Evolutionary conservation across 2,113 vertebrate species (phyloP), one percentile per base, ranked within the genome.

Genomic region (Balaenoptera acutorostrata): DNA sequence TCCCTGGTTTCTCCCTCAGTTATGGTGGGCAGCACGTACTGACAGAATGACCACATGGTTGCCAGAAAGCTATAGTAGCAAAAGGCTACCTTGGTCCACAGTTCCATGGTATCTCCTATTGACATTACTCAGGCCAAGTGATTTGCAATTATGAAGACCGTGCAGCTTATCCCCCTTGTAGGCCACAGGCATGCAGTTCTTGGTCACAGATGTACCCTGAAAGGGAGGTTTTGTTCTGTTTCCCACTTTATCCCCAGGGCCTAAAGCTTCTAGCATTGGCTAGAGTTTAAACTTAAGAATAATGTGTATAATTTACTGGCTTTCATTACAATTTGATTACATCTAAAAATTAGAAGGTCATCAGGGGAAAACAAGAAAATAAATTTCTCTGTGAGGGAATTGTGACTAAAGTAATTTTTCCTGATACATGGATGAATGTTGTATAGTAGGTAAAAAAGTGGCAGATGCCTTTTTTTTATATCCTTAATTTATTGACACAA

Each of bases 401-500:
- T 95, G 69, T 93, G 93, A 92, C 90, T 92, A 77, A 96, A 92
- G 84, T 72, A 83, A 97, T 92, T 96, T 90, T 93, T 92, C 52
- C 74, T 83, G 90, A 88, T 95, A 59, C 75, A 88, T 27, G 96
- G 96, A 98, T 88, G 77, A 97, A 96, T 94, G 95, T 39, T 95
- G 64, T 92, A 77, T 39, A 81, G 61, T 52, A 84, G 46, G 52
- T 95, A 36, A 80, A 90, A 95, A 95, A 93, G 90, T 92, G 41
- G 80, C 92, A 96, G 95, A 71, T 92, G 41, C 29, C 84, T 92
- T 96, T 96, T 97, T 97, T 97, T 97, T 90, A 97, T 93, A 86
- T 72, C 81, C 52, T 98, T 97, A 97, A 98, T 97, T 97, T 98
- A 96, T 92, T 93, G 95, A 96, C 87, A 81, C 31, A 90, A 86